Base-by-base conservation (phyloP, 2,797 vertebrate genomes). In the Lithobates sylvaticus region DNA sequence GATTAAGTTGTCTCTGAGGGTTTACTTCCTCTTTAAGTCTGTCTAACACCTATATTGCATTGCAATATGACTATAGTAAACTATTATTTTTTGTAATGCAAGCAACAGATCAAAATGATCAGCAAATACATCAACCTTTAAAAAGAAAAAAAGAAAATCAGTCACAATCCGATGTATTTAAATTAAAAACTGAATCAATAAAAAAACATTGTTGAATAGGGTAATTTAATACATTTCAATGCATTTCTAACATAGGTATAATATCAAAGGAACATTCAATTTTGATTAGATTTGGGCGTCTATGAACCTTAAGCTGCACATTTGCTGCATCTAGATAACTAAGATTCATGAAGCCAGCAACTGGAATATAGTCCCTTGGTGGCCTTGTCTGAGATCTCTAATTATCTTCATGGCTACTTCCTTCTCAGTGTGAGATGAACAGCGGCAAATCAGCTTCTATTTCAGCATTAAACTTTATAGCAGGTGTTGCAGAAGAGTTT, bases 311-410 rank as follows among this genome's bases (percentile, higher is more conserved):
- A 10, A 39, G 36, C 23, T 29, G 32, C 15, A 34, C 29, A 72
- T 3, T 72, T 67, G 27, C 65, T 67, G 65, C 12, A 72, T 72
- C 70, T 42, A 39, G 70, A 36, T 72, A 72, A 39, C 65, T 27
- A 67, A 67, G 65, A 67, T 67, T 67, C n/a, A 67, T 29, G 26
- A 67, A 67, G 65, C 27, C 18, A 72, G 70, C 34, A 72, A 34
- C 70, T 39, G 70, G 21, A 36, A 72, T 72, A 72, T 5, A 42
- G 21, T 72, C 70, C 70, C 34, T 23, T 71, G 34, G 34, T 71
- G 32, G 18, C 69, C 69, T 71, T 71, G 32, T 71, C 69, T 18
- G 21, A 39, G 32, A 71, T 36, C 16, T 71, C 27, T 70, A 70
- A 70, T 70, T 70, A 70, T 70, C 16, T 69, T 36, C 16, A 42